Evolutionary conservation across 2,888 invertebrate species (phyloP).

Genomic region (Miltochrista miniata): DNA sequence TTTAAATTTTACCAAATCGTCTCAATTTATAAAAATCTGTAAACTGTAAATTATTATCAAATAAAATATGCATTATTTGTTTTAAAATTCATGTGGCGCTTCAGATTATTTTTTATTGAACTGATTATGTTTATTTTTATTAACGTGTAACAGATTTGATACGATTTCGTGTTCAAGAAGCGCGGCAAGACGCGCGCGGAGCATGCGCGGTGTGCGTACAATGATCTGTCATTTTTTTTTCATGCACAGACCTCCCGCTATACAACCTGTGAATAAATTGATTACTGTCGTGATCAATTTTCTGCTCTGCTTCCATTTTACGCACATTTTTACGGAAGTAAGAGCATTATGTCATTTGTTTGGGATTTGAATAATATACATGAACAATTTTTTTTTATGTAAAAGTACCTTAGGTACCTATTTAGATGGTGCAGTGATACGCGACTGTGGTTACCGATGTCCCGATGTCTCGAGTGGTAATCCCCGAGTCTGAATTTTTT

Average conservation of each 20-base stretch:
- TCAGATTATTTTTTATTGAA: background rate
- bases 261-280: slow-evolving; percentile 51
- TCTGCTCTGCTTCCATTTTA: slow-evolving; percentile 48
- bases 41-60: background rate
- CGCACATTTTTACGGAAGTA: slow-evolving; percentile 43
- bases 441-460: too few relatives aligned
- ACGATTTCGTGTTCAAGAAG: slow-evolving; percentile 56
- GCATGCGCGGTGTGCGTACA: slow-evolving; percentile 67
- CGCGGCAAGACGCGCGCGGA: slow-evolving; percentile 64
- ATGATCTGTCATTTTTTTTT: slow-evolving; percentile 58
- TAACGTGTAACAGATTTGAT: background rate
- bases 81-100: background rate
- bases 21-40: background rate
- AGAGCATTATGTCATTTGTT: slow-evolving; percentile 3
- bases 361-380: background rate
- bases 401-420: background rate
- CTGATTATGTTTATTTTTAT: background rate
- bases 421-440: too few relatives aligned
- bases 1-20: background rate
- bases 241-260: slow-evolving; percentile 56
- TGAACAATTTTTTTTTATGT: background rate
- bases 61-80: background rate
- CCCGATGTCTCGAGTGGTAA: too few relatives aligned
- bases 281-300: slow-evolving; percentile 53
- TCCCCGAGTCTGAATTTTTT: too few relatives aligned